phyloP scores from a whole-genome alignment of 2,888 invertebrate genomes.

The Diarsia rubi region DNA sequence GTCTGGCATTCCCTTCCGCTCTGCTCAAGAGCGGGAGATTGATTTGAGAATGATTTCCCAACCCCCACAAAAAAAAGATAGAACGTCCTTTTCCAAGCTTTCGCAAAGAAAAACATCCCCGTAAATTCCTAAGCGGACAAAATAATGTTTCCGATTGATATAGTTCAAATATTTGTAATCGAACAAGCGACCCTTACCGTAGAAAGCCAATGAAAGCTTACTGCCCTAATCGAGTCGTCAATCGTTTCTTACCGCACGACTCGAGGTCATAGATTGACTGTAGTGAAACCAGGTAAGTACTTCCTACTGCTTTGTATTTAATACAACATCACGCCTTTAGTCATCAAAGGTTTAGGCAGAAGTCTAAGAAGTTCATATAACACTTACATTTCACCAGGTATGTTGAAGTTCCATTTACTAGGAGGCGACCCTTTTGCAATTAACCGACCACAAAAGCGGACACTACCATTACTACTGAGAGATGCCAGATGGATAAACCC shows the following conservation, averaged over 20 bases:
- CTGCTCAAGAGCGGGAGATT: too few species aligned
- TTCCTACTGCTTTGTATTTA: not conserved
- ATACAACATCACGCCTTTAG: not conserved
- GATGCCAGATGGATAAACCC: not conserved
- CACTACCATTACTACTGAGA: not conserved
- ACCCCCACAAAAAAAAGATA: too few species aligned
- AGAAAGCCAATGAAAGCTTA: conserved; percentile 12
- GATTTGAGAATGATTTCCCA: too few species aligned
- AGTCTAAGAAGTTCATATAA: not conserved
- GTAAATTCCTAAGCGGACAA: not conserved
- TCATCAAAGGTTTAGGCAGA: not conserved
- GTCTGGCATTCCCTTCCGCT: too few species aligned
- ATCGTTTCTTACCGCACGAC: conserved; percentile 5
- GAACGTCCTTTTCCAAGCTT: not conserved
- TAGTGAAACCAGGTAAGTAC: conserved; percentile 6
- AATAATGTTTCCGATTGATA: not conserved
- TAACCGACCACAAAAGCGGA: not conserved
- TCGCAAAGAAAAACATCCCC: not conserved
- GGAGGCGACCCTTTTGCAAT: not conserved
- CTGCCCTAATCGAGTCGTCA: conserved; percentile 10
- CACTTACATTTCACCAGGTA: not conserved
- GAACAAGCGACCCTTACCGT: not conserved
- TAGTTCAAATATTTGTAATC: conserved; percentile 17
- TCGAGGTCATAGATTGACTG: conserved; percentile 20
- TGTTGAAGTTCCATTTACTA: not conserved